Evolutionary conservation across 2,888 invertebrate genomes (phyloP).

Genomic region (Alloscopus bannaensis): DNA sequence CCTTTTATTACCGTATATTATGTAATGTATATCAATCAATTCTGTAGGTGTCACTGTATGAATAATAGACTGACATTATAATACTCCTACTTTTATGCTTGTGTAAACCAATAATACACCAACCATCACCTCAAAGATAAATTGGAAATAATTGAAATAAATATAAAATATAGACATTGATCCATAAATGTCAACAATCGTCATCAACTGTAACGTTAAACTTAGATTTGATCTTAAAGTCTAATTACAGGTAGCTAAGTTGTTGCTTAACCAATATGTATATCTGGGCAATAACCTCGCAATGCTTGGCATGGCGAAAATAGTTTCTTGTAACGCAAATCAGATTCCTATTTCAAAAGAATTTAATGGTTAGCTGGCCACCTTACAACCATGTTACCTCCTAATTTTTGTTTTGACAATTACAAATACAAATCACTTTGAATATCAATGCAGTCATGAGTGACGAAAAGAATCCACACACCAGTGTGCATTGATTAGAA

Average conservation of each 20-base stretch:
- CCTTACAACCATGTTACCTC: no score
- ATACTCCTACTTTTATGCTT: neutral
- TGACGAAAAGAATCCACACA: neutral
- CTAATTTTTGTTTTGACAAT: neutral
- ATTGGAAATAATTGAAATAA: slow-evolving; percentile 60
- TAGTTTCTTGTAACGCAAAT: no score
- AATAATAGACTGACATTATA: slow-evolving; percentile 23
- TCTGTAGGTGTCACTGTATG: slow-evolving; percentile 36
- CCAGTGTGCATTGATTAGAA: neutral
- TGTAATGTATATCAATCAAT: no score
- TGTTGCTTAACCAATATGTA: slow-evolving; percentile 26
- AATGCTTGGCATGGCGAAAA: no score
- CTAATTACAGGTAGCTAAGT: slow-evolving; percentile 57
- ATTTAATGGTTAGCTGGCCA: no score
- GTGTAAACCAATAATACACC: slow-evolving; percentile 32
- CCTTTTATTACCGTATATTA: no score
- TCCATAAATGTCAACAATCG: slow-evolving; percentile 33
- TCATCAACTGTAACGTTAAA: slow-evolving; percentile 7
- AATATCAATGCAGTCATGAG: slow-evolving; percentile 9
- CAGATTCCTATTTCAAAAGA: no score
- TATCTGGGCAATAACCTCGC: no score
- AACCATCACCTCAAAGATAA: slow-evolving; percentile 50
- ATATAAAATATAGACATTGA: slow-evolving; percentile 58
- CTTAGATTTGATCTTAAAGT: slow-evolving; percentile 42
- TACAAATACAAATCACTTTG: slow-evolving; percentile 8